Evolutionary conservation across 92 coral and sea anemone genomes (phyloP), one percentile per base, ranked within the genome.

Genomic region (Actinernus sp.): DNA sequence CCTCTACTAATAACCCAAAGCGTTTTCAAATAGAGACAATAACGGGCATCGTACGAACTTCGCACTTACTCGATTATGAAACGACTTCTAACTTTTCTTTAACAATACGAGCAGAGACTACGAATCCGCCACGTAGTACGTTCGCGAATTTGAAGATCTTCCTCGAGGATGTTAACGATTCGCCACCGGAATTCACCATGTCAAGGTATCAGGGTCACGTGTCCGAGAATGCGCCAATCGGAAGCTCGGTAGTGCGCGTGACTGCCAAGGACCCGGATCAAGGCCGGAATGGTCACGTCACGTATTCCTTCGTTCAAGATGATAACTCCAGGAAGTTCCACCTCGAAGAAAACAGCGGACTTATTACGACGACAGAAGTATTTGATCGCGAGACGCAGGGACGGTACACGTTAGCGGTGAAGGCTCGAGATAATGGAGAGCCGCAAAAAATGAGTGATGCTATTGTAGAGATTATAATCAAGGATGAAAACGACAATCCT

Each of bases 111-210:
- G 99, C 99, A 1, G 81, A 85, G 51, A 91, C 70, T 24, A 61
- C 82, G 4, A 68, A 72, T 44, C 93, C 88, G 2, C 93, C 88
- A 4, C 88, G 88, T 7, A 71, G 77, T 10, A 71, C 93, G 34
- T 91, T 61, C 31, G 73, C 95, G 10, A 83, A 83, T 8, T 58
- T 95, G 19, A 83, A 86, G 37, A 87, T 95, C 65, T 62, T 75
- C 58, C 65, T 95, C 26, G 83, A 88, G 26, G 99, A 95, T 29
- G 90, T 95, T 18, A 95, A 95, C 61, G 99, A 95, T 57, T 90
- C 94, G 14, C 89, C 97, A 0, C 99, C 99, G 28, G 95, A 90
- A 51, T 95, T 95, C 50, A 66, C 83, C 18, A 70, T 80, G 50
- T 70, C 82, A 18, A 65, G 79, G 26, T 95, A 91, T 44, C 83